Base-by-base conservation (phyloP, 2,113 vertebrate species). In the Pleuronectes platessa region DNA sequence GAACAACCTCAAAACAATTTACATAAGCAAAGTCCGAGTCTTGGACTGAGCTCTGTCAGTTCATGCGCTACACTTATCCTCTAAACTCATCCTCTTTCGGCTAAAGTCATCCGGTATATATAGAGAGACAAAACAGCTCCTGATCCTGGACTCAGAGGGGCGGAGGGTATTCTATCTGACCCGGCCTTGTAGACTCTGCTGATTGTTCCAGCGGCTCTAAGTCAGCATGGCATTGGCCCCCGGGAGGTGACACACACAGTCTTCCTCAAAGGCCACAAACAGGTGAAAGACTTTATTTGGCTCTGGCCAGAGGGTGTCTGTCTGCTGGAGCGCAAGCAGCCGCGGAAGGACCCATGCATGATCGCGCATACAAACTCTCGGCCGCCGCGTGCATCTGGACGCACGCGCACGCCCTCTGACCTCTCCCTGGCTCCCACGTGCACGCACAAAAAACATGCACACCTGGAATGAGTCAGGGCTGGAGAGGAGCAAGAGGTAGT, bases 221-320 rank as follows among this genome's bases (percentile, higher is more conserved):
- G 70, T 83, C 68, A 79, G 68, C 72, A 5, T 90, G 93, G 79
- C 93, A 92, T 31, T 71, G 61, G 68, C 88, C 91, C 83, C 73
- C 23, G 86, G 91, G 92, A 87, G 67, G 62, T 90, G 90, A 90
- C 88, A 89, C 78, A 87, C 71, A 84, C 81, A 75, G 76, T 92
- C 79, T 89, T 76, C 81, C 88, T 91, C 87, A 91, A 86, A 89
- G 83, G 82, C 86, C 85, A 78, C 69, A 83, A 91, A 92, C 93
- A 92, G 93, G 93, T 94, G 91, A 92, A 79, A 91, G 84, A 88
- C 93, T 88, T 91, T 90, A 87, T 92, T 88, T 87, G 83, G 84
- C 82, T 90, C 82, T 83, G 78, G 69, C 89, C 85, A 80, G 81
- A 86, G 86, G 89, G 82, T 75, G 84, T 88, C 84, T 86, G 82